Evolutionary conservation across 2,888 invertebrate genomes (phyloP), one percentile per base, ranked within the genome.

Genomic region (Cylloceria caligata): DNA sequence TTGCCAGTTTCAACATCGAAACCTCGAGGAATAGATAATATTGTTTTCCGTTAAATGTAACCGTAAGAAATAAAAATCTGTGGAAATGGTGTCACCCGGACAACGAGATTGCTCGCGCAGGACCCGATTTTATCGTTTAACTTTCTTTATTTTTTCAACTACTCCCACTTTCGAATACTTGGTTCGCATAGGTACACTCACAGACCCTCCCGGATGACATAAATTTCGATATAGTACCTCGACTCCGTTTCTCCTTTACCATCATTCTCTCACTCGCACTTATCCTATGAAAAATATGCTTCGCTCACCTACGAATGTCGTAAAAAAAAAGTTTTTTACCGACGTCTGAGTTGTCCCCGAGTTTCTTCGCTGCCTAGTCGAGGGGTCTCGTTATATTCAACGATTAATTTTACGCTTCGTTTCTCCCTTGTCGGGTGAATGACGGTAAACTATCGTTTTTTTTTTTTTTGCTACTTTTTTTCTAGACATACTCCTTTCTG

Each of bases 201-300:
- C 72, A 64, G 75, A 60, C 60, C 71, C 75, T 71, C 62, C 78
- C 69, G 64, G 42, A 79, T 81, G 72, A 81, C 80, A 84, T 84
- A 83, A 84, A 83, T 84, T 84, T 80, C 72, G 73, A 80, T 80
- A 81, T 83, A n/a, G n/a, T n/a, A 83, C 83, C 75, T 78, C 69
- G 34, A 34, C 36, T 47, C 57, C 64, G 36, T 34, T 57, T 27
- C 76, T 69, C 52, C 72, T 76, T 79, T 72, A 36, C 80, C 69
- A 52, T 71, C 71, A 71, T 45, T 71, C 49, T 65, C 68, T 67
- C 36, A 60, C 72, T 71, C 64, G 11, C 65, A 60, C 27, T 68
- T 16, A 2, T 49, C 16, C 55, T 60, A 30, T 80, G 81, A 84
- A 82, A 82, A 82, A 84, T 84, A 77, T 82, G 75, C 83, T 79